Conservation (phyloP, 2,797 vertebrate species). For the Sciurus vulgaris region DNA sequence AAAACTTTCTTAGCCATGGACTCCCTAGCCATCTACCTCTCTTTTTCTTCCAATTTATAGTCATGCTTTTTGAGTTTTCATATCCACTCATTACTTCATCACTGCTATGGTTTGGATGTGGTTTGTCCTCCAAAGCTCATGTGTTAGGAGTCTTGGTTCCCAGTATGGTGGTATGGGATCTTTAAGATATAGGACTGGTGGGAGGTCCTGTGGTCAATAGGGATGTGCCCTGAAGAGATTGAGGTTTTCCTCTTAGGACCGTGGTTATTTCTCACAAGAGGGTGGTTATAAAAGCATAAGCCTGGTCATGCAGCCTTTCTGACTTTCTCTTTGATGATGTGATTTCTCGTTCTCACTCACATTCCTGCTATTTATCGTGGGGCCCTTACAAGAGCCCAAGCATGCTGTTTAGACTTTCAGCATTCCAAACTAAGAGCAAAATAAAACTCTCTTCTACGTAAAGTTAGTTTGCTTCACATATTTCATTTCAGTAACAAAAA, state of each 20-base stretch:
- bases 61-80: background rate
- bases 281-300: background rate
- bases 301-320: background rate
- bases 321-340: background rate
- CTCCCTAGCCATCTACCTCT: no score
- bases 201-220: background rate
- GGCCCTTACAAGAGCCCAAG: background rate
- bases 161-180: background rate
- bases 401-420: background rate
- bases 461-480: background rate
- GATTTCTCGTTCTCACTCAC: background rate
- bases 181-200: background rate
- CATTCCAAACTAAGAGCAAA: background rate
- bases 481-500: background rate
- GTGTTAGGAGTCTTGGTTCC: background rate
- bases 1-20: background rate
- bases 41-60: background rate
- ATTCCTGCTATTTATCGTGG: background rate
- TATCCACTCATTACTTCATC: background rate
- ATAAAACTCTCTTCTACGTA: background rate
- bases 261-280: no score
- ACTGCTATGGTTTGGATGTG: background rate
- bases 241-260: no score
- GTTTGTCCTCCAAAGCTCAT: background rate
- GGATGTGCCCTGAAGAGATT: background rate